Percentiles rank a stretch among this genome's conserved stretches.
Conservation (phyloP, 2,797 vertebrate genomes). For the Podarcis lilfordi region DNA sequence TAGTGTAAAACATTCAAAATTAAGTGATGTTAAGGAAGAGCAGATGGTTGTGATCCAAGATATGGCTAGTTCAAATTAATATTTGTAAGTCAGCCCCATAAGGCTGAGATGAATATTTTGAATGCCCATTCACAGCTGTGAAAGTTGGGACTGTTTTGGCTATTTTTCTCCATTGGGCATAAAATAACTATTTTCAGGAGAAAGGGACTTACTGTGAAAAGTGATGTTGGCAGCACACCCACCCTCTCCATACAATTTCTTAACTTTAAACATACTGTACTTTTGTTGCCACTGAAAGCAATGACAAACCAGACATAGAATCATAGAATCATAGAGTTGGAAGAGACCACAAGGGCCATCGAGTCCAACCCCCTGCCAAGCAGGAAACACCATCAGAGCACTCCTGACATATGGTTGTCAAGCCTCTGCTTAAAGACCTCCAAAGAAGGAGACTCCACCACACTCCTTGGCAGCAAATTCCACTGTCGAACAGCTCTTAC, state of each 20-base stretch:
- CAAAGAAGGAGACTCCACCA: too few relatives aligned
- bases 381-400: too few relatives aligned
- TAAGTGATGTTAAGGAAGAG: neutral
- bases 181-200: neutral
- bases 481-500: too few relatives aligned
- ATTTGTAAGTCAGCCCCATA: neutral
- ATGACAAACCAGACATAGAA: neutral
- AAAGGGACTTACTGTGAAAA: neutral
- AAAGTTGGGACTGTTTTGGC: neutral
- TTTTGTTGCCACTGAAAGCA: neutral
- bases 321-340: too few relatives aligned
- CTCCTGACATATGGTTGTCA: too few relatives aligned
- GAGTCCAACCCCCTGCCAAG: too few relatives aligned
- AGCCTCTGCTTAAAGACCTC: too few relatives aligned
- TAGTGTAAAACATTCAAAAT: neutral
- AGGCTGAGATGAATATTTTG: neutral
- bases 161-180: neutral
- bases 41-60: neutral
- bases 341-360: too few relatives aligned
- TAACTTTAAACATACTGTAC: neutral
- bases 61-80: neutral
- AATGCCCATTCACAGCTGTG: neutral
- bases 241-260: too few relatives aligned
- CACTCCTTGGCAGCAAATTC: too few relatives aligned
- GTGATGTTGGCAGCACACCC: neutral